These are phyloP conservation scores for Pseudachorutes palmiensis DNA, from an alignment of 1,140 invertebrate genomes.

Conservation along the genomic window DNA sequence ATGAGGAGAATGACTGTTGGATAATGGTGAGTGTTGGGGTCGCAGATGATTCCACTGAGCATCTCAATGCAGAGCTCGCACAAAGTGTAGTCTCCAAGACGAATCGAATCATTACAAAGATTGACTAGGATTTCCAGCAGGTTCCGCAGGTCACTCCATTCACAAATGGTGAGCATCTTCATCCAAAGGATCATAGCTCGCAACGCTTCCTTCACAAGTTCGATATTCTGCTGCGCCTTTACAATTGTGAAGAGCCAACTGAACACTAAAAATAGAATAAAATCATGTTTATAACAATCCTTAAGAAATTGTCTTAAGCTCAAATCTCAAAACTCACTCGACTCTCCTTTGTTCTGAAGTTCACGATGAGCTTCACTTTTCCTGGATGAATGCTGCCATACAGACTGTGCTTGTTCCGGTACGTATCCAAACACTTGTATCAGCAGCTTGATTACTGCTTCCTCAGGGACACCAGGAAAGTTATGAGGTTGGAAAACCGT, in stretches of 20 bases:
- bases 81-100: constrained; percentile 25
- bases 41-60: constrained; percentile 30
- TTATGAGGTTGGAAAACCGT: constrained; percentile 34
- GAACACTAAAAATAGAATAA: constrained; percentile 30
- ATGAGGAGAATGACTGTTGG: constrained; percentile 27
- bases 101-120: constrained; percentile 17
- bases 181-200: constrained; percentile 35
- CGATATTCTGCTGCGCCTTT: constrained; percentile 22
- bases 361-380: constrained; percentile 27
- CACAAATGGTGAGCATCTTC: constrained; percentile 33
- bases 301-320: no score
- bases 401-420: constrained; percentile 33
- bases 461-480: constrained; percentile 34
- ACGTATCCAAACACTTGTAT: constrained; percentile 35
- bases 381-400: constrained; percentile 27
- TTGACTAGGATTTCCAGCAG: constrained; percentile 27
- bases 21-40: constrained; percentile 31
- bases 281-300: no score
- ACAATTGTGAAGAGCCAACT: constrained; percentile 34
- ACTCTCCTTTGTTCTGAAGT: constrained; percentile 34
- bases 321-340: no score
- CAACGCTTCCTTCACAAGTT: constrained; percentile 27
- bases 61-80: constrained; percentile 30
- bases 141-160: constrained; percentile 24
- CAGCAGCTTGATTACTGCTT: constrained; percentile 26